A percentile compares a stretch with the other conserved stretches of the same genome.
Evolutionary conservation across 2,888 invertebrate species (phyloP).

Genomic region (Agrilus biguttatus): DNA sequence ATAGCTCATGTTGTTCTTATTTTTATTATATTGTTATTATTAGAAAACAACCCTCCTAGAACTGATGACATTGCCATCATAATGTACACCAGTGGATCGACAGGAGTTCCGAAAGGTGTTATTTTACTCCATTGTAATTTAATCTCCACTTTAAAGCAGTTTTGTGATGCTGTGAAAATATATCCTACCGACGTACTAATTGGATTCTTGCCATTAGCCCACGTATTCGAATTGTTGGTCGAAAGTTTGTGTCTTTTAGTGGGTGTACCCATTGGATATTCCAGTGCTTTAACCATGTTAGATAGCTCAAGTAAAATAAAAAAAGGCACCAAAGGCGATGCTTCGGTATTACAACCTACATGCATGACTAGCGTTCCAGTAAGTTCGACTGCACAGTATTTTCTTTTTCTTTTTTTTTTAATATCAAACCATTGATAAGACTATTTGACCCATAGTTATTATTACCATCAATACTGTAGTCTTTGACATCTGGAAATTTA

Average conservation of each 20-base stretch:
- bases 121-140: slow-evolving; percentile 70
- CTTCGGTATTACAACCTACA: slow-evolving; percentile 78
- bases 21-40: slow-evolving; percentile 9
- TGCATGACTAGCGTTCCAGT: slow-evolving; percentile 95
- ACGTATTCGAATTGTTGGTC: slow-evolving; percentile 91
- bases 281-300: slow-evolving; percentile 85
- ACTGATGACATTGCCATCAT: slow-evolving; percentile 81
- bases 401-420: neutral
- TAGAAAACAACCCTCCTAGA: slow-evolving; percentile 47
- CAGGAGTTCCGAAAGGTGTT: slow-evolving; percentile 89
- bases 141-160: slow-evolving; percentile 64
- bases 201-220: slow-evolving; percentile 92
- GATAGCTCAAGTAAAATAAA: slow-evolving; percentile 92
- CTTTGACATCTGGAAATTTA: too few species aligned
- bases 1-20: too few species aligned
- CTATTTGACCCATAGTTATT: too few species aligned
- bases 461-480: too few species aligned
- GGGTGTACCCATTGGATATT: slow-evolving; percentile 91
- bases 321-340: slow-evolving; percentile 89
- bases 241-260: slow-evolving; percentile 70
- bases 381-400: slow-evolving; percentile 22
- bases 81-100: slow-evolving; percentile 98
- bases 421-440: neutral
- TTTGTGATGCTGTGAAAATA: slow-evolving; percentile 63
- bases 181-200: slow-evolving; percentile 69